Evolutionary conservation across 2,113 vertebrate genomes (phyloP), one percentile per base, ranked within the genome.

Genomic region (Malurus alboscapulatus): DNA sequence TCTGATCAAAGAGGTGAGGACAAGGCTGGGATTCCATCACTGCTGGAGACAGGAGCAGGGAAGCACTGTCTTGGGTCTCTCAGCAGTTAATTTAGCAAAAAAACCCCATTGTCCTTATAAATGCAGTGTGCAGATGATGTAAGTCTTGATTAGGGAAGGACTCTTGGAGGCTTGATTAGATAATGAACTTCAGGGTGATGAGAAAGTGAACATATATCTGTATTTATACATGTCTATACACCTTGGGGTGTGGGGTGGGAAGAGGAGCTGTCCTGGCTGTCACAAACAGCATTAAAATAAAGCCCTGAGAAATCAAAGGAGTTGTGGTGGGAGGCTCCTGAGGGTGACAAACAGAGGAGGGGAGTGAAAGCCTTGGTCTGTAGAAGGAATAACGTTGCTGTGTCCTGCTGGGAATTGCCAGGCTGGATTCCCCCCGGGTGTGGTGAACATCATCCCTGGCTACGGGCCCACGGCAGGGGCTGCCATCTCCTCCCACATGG

Each of bases 371-470:
- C 32, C 72, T 27, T 19, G 55, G 0, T 13, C 4, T 42, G 30
- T 6, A 3, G 5, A 7, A 55, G 76, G 10, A 86, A 1, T 84
- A n/a, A 91, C 0, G 0, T 8, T 24, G 27, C 45, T 45, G 14
- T 93, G 45, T 86, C n/a, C 58, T 45, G 76, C 54, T 91, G 38
- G 66, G 61, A 48, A 38, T 18, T 7, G 42, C 4, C 92, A 99
- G 99, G 99, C 99, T 27, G 99, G 99, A 34, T 99, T 99, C 74
- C 99, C 99, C 12, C 98, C 99, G 14, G 99, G 99, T 0, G 99
- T 99, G 71, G 99, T 99, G 92, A 99, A 99, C 69, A 98, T 99
- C 74, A n/a, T 99, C 93, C 96, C 99, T 10, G 99, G 99, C 53
- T 98, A 98, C 18, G 99, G 99, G 6, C 98, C 98, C 30, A 98